Base-by-base conservation (phyloP, 2,888 invertebrate species). In the Drosophila hawaiiensis region DNA sequence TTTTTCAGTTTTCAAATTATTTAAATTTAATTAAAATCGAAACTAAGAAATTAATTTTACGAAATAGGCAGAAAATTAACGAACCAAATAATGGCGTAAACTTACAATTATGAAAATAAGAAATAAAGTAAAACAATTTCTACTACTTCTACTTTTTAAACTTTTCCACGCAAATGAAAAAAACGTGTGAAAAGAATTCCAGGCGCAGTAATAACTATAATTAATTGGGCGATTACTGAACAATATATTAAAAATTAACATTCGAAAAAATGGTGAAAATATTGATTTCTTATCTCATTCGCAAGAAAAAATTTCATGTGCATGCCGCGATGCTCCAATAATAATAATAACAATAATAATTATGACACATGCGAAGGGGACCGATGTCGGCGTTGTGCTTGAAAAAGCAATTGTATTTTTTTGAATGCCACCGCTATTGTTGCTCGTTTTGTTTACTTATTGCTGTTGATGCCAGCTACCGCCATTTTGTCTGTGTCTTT, bases 321-420 rank as follows among this genome's bases (percentile, higher is more conserved):
- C 16, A 52, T 19, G 56, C 16, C 59, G 39, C 28, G 29, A 29
- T 58, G 39, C 22, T 31, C 28, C 39, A 22, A 50, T 22, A 25
- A 47, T 9, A 25, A 47, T 16, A 22, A 22, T 22, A 29, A 31
- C 6, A 37, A 39, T 2, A 29, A 22, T 25, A 25, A 68, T 28
- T 10, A 28, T 59, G 25, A 65, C 22, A 39, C 29, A 62, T 41
- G 22, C 52, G 19, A 55, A 25, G 55, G 25, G 43, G 47, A 37
- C 47, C 35, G 39, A 75, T 50, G 54, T 56, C 43, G 64, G 25
- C 62, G 31, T 37, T 47, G 33, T 49, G 41, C 67, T 59, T 55
- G 54, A 25, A 69, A 71, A 67, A 77, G 73, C 80, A 89, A 83
- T 86, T 84, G 78, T 80, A 31, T 81, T 85, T 82, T 85, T 82